Evolutionary conservation across 2,888 invertebrate genomes (phyloP).

Genomic region (Sarcophaga caerulescens): DNA sequence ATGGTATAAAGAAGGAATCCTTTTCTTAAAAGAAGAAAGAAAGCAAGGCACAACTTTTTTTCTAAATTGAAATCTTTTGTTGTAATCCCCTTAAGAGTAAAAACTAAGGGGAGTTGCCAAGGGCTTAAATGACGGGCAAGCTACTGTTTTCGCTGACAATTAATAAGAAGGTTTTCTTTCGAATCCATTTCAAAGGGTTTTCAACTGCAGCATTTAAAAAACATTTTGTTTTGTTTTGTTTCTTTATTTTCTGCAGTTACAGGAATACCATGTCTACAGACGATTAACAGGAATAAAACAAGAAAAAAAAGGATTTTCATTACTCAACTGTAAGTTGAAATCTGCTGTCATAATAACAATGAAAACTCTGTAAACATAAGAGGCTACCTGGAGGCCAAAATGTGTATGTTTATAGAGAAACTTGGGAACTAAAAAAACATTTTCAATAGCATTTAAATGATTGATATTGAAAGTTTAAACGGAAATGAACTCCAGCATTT

Average conservation of each 20-base stretch:
- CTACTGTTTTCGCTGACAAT: slow-evolving; percentile 49
- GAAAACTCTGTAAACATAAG: slow-evolving; percentile 9
- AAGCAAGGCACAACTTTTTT: slow-evolving; percentile 3
- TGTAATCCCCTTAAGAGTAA: not conserved
- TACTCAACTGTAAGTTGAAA: slow-evolving; percentile 31
- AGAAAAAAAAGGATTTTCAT: slow-evolving; percentile 4
- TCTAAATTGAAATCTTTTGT: not conserved
- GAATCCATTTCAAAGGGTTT: not conserved
- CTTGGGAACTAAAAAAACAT: not conserved
- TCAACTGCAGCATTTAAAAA: slow-evolving; percentile 59
- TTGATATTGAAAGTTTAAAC: slow-evolving; percentile 36
- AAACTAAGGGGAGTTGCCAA: slow-evolving; percentile 46
- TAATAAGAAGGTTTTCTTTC: slow-evolving; percentile 24
- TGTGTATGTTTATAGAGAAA: not conserved
- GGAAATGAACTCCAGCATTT: not conserved
- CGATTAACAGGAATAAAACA: not conserved
- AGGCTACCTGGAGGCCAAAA: not conserved
- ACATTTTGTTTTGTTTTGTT: slow-evolving; percentile 12
- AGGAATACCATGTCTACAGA: slow-evolving; percentile 19
- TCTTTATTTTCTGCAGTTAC: no score
- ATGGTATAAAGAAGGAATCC: not conserved
- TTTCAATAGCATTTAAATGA: not conserved
- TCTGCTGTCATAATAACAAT: slow-evolving; percentile 47
- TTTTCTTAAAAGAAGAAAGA: not conserved
- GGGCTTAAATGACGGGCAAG: slow-evolving; percentile 28